Evolutionary conservation across 2,797 vertebrate genomes (phyloP).

Genomic region (Catamblyrhynchus diadema): DNA sequence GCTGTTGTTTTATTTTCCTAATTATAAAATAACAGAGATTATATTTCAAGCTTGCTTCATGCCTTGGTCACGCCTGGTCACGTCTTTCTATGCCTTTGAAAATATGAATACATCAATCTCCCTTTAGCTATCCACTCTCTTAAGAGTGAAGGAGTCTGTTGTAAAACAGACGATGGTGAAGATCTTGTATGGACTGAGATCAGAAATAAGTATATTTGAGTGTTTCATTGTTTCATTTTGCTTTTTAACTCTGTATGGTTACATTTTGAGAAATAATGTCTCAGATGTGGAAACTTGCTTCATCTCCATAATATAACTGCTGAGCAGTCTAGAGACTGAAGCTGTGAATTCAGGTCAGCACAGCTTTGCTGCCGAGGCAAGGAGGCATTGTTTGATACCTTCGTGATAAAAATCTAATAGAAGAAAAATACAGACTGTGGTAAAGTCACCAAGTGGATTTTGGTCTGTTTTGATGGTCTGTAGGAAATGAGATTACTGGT

Average conservation of each 20-base stretch:
- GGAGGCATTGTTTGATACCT: background rate
- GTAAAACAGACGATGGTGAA: background rate
- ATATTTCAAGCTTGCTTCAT: background rate
- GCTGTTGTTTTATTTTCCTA: background rate
- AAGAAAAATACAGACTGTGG: background rate
- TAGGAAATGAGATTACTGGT: slow-evolving; percentile 12
- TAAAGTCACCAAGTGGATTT: slow-evolving; percentile 9
- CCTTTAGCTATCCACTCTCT: background rate
- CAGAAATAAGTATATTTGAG: background rate
- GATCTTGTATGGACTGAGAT: background rate
- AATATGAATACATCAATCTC: background rate
- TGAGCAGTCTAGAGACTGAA: background rate
- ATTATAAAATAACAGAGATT: background rate
- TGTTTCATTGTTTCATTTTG: background rate
- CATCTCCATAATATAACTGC: background rate
- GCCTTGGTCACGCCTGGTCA: no score
- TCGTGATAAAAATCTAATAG: background rate
- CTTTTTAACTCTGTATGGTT: background rate
- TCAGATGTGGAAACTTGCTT: background rate
- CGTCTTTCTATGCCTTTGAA: background rate
- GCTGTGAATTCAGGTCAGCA: background rate
- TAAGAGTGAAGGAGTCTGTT: background rate
- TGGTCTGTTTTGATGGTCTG: slow-evolving; percentile 1
- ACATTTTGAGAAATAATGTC: background rate
- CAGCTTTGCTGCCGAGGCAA: background rate